Conservation (phyloP, 2,888 invertebrate species). For the Dasypogon diadema region DNA sequence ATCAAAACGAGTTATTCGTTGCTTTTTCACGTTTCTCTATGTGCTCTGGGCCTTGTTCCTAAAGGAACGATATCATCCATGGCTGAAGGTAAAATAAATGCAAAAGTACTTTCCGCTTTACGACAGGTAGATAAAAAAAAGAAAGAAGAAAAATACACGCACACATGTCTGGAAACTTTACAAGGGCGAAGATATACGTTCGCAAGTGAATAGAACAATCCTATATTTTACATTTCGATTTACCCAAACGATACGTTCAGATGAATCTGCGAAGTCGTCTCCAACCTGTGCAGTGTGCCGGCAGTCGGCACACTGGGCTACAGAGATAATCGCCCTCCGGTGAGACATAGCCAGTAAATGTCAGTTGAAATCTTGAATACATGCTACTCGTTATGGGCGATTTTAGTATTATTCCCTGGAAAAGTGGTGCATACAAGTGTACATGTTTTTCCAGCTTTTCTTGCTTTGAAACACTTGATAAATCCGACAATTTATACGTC, state of each 20-base stretch:
- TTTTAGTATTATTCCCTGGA: slow-evolving; percentile 30
- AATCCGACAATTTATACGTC: slow-evolving; percentile 41
- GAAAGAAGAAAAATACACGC: slow-evolving; percentile 1
- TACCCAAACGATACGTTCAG: slow-evolving; percentile 43
- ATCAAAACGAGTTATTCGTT: slow-evolving; percentile 38
- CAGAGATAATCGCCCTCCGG: slow-evolving; percentile 39
- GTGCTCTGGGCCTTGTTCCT: slow-evolving; percentile 18
- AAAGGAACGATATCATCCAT: slow-evolving; percentile 7
- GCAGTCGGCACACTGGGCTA: neutral
- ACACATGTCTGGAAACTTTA: neutral
- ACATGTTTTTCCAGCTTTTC: slow-evolving; percentile 32
- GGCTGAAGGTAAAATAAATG: slow-evolving; percentile 20
- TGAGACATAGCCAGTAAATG: slow-evolving; percentile 45
- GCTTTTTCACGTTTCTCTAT: neutral
- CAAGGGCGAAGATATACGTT: slow-evolving; percentile 22
- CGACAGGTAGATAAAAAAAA: slow-evolving; percentile 15
- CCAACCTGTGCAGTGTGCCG: neutral
- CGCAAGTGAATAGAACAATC: slow-evolving; percentile 35
- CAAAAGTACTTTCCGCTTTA: slow-evolving; percentile 23
- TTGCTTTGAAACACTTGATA: slow-evolving; percentile 27
- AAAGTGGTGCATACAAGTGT: slow-evolving; percentile 17
- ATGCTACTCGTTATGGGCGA: slow-evolving; percentile 37
- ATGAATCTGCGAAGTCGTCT: slow-evolving; percentile 17
- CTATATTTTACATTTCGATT: slow-evolving; percentile 46
- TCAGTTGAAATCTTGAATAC: slow-evolving; percentile 42